A percentile compares a stretch with the other conserved stretches of the same genome.
Evolutionary conservation across 2,888 invertebrate genomes (phyloP).

Genomic region (Campoplex nolae): DNA sequence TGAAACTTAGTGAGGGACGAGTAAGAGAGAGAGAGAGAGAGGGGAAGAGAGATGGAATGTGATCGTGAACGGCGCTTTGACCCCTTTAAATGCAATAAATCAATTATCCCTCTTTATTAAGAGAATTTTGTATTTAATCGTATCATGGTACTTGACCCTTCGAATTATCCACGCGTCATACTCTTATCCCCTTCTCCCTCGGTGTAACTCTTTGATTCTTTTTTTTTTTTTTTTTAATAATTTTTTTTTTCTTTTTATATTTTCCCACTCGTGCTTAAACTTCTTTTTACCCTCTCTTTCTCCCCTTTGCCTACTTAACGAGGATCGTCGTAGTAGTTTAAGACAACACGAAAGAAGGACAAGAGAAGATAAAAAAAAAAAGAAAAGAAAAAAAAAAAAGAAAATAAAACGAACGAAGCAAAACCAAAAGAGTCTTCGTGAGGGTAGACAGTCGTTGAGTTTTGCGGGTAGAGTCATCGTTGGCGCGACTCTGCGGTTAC

Average conservation of each 20-base stretch:
- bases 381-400: neutral
- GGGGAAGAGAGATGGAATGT: slow-evolving; percentile 18
- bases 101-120: slow-evolving; percentile 80
- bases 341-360: neutral
- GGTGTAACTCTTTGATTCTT: neutral
- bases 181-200: slow-evolving; percentile 5
- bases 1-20: slow-evolving; percentile 14
- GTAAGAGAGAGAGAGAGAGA: neutral
- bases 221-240: too few relatives aligned
- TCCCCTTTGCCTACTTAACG: slow-evolving; percentile 13
- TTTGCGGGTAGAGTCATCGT: slow-evolving; percentile 38
- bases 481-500: slow-evolving; percentile 5
- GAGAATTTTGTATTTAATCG: slow-evolving; percentile 82
- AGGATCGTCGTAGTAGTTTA: neutral
- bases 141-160: slow-evolving; percentile 80
- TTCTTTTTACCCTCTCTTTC: slow-evolving; percentile 10
- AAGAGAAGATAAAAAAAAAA: neutral
- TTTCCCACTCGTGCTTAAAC: neutral
- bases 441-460: slow-evolving; percentile 32
- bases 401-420: neutral
- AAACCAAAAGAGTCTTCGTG: slow-evolving; percentile 16
- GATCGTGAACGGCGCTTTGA: slow-evolving; percentile 65
- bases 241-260: neutral
- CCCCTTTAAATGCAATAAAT: slow-evolving; percentile 78
- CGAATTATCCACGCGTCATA: slow-evolving; percentile 59